A percentile compares a stretch with the other conserved stretches of the same genome.
These are phyloP conservation scores for Thamnophis elegans DNA, from an alignment of 2,797 vertebrate genomes.

Conservation along the genomic window DNA sequence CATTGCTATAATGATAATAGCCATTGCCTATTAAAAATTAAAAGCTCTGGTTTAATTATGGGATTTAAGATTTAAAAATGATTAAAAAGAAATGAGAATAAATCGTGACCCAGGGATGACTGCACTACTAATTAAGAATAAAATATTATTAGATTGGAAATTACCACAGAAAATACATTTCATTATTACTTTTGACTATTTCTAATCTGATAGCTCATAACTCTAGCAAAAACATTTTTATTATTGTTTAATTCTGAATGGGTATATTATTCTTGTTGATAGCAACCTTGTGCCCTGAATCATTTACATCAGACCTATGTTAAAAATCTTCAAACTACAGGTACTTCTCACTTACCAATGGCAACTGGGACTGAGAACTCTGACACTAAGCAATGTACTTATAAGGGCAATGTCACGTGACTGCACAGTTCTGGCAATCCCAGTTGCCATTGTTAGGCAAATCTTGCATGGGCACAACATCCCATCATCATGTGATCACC, in stretches of 20 bases:
- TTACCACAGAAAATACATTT: conserved; percentile 28
- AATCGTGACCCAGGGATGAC: neutral
- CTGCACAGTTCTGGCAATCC: neutral
- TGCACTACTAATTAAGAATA: conserved; percentile 28
- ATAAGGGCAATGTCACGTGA: neutral
- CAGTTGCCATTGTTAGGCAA: neutral
- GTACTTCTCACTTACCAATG: neutral
- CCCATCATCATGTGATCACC: neutral
- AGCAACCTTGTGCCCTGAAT: neutral
- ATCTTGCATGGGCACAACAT: neutral
- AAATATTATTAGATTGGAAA: conserved; percentile 39
- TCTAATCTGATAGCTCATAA: conserved; percentile 21
- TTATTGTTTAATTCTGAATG: conserved; percentile 40
- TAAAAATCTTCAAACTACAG: neutral
- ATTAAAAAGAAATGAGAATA: conserved; percentile 34
- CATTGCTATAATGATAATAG: neutral
- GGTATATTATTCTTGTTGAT: conserved; percentile 18
- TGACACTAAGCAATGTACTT: neutral
- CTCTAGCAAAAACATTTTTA: neutral
- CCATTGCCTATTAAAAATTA: conserved; percentile 9
- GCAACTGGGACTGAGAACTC: neutral
- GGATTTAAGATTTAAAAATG: neutral
- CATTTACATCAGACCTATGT: neutral
- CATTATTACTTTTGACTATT: conserved; percentile 32
- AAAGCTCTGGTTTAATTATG: conserved; percentile 35